These are phyloP conservation scores for Hydrochoerus hydrochaeris DNA, from an alignment of 2,113 vertebrate genomes.

Conservation along the genomic window DNA sequence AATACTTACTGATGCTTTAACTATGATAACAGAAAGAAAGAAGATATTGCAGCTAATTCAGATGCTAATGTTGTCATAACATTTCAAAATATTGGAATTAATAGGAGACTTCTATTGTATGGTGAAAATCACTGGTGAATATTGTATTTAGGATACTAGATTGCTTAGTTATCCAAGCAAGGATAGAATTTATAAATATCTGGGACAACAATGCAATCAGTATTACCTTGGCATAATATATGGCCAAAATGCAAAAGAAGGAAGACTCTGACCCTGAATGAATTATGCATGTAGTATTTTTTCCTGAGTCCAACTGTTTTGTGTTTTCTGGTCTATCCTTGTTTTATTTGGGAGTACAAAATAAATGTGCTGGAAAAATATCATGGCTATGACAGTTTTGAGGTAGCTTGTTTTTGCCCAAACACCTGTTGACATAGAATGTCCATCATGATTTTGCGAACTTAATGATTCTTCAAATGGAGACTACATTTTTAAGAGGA, in stretches of 20 bases:
- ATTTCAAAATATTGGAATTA: background rate
- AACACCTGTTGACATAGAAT: background rate
- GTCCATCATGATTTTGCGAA: too few species aligned
- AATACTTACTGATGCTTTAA: background rate
- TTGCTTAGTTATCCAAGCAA: background rate
- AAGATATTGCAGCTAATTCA: background rate
- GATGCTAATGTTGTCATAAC: background rate
- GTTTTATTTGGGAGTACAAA: background rate
- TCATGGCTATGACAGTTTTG: background rate
- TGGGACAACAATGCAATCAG: background rate
- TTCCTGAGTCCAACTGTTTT: too few species aligned
- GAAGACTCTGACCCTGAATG: background rate
- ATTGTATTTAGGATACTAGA: fast-evolving
- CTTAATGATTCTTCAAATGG: background rate
- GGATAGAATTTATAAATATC: background rate
- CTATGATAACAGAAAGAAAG: background rate
- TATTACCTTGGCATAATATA: background rate
- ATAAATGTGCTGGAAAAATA: background rate
- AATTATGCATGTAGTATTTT: background rate
- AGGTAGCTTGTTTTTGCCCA: background rate
- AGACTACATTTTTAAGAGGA: background rate
- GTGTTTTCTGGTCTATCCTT: background rate
- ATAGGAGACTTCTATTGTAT: background rate
- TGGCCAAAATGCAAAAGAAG: background rate
- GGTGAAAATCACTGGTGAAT: background rate